A percentile compares a stretch with the other conserved stretches of the same genome.
phyloP scores from a whole-genome alignment of 2,797 vertebrate species.

The Sebastiscus albofasciatus region DNA sequence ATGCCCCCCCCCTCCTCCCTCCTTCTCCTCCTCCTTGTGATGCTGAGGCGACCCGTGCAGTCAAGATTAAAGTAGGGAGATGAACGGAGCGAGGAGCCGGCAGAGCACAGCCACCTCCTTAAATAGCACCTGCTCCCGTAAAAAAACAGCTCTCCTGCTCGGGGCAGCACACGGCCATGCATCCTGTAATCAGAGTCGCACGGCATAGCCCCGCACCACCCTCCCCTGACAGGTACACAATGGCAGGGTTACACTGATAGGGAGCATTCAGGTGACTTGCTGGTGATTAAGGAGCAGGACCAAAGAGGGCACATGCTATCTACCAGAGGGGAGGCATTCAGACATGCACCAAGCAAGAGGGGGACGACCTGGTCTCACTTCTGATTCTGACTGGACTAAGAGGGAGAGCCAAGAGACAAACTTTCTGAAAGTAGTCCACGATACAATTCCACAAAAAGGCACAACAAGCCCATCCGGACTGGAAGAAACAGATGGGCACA shows the following conservation, averaged over 20 bases:
- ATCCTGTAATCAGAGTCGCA: conserved; percentile 85
- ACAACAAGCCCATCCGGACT: background rate
- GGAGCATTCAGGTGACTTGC: conserved; percentile 77
- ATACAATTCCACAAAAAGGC: background rate
- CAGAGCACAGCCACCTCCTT: conserved; percentile 77
- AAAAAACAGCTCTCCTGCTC: conserved; percentile 67
- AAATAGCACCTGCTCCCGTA: conserved; percentile 82
- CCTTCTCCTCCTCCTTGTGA: conserved; percentile 33
- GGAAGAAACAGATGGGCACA: background rate
- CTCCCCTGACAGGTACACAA: conserved; percentile 77
- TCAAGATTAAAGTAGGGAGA: conserved; percentile 56
- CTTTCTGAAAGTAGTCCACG: conserved; percentile 6
- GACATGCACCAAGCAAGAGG: conserved; percentile 72
- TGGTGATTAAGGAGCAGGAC: conserved; percentile 72
- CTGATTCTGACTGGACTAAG: background rate
- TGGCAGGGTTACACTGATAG: conserved; percentile 74
- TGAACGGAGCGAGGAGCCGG: conserved; percentile 56
- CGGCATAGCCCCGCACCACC: conserved; percentile 62
- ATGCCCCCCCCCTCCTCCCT: conserved; percentile 53
- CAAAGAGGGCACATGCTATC: conserved; percentile 66
- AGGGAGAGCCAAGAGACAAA: conserved; percentile 9
- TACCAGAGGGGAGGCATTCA: conserved; percentile 57
- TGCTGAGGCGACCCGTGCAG: conserved; percentile 61
- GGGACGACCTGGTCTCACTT: conserved; percentile 12
- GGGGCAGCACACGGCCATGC: conserved; percentile 79